Conservation (phyloP, 2,797 vertebrate species). For the Mormyrops boulengeri region DNA sequence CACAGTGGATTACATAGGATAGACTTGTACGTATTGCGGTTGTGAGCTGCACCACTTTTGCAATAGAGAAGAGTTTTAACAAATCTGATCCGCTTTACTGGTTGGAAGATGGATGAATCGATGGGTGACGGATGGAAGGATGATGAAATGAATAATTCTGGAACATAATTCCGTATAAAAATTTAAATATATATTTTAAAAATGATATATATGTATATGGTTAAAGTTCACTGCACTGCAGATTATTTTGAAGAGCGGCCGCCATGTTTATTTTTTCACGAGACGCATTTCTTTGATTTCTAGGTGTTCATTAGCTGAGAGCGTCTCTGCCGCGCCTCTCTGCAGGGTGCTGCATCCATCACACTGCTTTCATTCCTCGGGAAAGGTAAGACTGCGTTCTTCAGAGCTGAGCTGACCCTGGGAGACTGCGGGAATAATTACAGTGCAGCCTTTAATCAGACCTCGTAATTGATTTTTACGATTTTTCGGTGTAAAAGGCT, state of each 20-base stretch:
- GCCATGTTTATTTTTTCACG: not conserved
- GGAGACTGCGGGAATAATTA: conserved; percentile 45
- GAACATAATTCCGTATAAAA: not conserved
- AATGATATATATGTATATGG: not conserved
- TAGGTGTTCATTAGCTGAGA: not conserved
- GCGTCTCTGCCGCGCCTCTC: no score
- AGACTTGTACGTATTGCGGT: not conserved
- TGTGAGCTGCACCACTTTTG: not conserved
- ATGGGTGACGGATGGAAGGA: not conserved
- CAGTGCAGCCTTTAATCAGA: conserved; percentile 33
- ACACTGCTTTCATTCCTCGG: not conserved
- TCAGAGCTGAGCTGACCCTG: not conserved
- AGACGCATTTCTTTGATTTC: not conserved
- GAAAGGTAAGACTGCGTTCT: not conserved
- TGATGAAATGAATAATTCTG: not conserved
- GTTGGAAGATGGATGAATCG: not conserved
- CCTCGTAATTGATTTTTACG: conserved; percentile 60
- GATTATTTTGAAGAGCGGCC: not conserved
- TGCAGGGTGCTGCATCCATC: not conserved
- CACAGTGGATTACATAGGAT: not conserved
- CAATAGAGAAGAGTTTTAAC: not conserved
- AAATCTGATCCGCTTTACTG: not conserved
- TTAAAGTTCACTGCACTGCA: not conserved
- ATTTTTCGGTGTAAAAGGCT: conserved; percentile 56
- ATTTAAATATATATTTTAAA: not conserved